phyloP scores from a whole-genome alignment of 2,113 vertebrate species.

The Aix galericulata region DNA sequence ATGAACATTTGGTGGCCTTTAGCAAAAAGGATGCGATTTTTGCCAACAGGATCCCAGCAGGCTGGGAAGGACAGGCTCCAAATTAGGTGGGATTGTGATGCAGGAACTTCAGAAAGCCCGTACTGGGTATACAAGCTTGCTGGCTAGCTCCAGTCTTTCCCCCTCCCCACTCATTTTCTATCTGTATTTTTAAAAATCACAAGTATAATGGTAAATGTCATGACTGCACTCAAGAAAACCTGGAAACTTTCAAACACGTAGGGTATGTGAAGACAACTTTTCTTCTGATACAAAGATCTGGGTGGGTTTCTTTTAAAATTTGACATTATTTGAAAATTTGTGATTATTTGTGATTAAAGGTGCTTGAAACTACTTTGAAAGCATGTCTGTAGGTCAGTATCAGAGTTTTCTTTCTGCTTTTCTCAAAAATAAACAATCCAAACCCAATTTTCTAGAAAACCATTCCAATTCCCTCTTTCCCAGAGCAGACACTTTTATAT shows the following conservation, averaged over 20 bases:
- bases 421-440: background rate
- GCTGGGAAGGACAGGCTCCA: conserved; percentile 55
- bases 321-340: background rate
- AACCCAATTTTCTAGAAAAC: background rate
- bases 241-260: background rate
- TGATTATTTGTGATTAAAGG: background rate
- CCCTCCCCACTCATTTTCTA: background rate
- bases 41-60: conserved; percentile 70
- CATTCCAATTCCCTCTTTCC: background rate
- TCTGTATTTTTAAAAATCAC: conserved; percentile 20
- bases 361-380: background rate
- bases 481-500: background rate
- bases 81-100: conserved; percentile 60
- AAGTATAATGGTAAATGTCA: conserved; percentile 31
- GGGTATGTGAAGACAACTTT: background rate
- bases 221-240: background rate
- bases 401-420: background rate
- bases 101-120: conserved; percentile 46
- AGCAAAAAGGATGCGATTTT: conserved; percentile 38
- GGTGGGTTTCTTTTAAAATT: background rate
- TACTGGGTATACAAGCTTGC: background rate
- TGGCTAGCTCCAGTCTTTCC: background rate
- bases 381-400: background rate
- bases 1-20: conserved; percentile 78
- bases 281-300: background rate